phyloP scores from a whole-genome alignment of 2,888 invertebrate genomes.

The Scaptomyza cyrtandrae region DNA sequence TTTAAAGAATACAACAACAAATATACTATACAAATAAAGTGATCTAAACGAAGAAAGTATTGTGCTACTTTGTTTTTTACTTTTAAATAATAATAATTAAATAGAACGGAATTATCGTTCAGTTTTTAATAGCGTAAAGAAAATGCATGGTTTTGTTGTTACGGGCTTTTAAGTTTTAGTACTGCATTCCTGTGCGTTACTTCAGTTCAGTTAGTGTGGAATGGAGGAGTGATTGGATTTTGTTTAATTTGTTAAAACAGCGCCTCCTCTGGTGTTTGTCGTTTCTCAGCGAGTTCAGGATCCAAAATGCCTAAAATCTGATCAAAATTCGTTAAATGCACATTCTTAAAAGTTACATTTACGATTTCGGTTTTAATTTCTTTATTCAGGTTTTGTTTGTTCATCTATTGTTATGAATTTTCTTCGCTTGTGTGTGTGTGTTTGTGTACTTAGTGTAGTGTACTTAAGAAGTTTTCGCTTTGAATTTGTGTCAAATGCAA shows the following conservation, averaged over 20 bases:
- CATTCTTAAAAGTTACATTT: conserved; percentile 2
- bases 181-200: conserved; percentile 3
- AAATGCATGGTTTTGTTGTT: conserved; percentile 1
- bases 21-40: conserved; percentile 7
- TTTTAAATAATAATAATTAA: background rate
- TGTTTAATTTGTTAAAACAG: conserved; percentile 3
- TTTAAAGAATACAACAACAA: conserved; percentile 11
- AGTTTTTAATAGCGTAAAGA: background rate
- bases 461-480: conserved; percentile 45
- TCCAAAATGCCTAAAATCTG: conserved; percentile 11
- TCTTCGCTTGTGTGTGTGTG: conserved; percentile 9
- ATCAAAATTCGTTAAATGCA: background rate
- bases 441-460: conserved; percentile 36
- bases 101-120: background rate
- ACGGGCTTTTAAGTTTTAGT: background rate
- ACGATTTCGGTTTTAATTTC: conserved; percentile 37
- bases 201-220: background rate
- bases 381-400: conserved; percentile 59
- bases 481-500: conserved; percentile 52
- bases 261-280: background rate
- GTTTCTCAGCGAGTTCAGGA: background rate
- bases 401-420: conserved; percentile 49
- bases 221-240: background rate
- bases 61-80: background rate
- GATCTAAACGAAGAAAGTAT: background rate